Evolutionary conservation across 2,888 invertebrate genomes (phyloP).

Genomic region (Bellardia bayeri): DNA sequence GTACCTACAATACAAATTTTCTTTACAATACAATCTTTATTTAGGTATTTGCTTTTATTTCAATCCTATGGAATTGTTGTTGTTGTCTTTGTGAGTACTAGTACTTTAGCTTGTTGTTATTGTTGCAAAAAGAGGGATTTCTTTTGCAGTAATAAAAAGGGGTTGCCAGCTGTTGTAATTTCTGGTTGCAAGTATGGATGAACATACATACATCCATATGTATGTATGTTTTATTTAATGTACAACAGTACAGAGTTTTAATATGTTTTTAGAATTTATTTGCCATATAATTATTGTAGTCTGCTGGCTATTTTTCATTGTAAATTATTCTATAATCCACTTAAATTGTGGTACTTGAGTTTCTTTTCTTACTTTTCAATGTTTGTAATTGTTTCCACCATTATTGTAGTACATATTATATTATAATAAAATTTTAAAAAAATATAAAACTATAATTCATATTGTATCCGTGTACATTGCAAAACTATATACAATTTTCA

Average conservation of each 20-base stretch:
- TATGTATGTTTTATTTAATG: conserved; percentile 2
- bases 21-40: neutral
- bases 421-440: conserved; percentile 5
- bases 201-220: too few relatives aligned
- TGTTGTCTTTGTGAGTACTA: conserved; percentile 2
- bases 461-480: neutral
- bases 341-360: conserved; percentile 73
- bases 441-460: conserved; percentile 41
- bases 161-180: conserved; percentile 71
- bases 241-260: conserved; percentile 26
- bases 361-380: conserved; percentile 47
- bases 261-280: conserved; percentile 64
- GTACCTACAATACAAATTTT: neutral
- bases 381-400: conserved; percentile 68
- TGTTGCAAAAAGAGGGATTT: conserved; percentile 30
- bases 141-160: conserved; percentile 37
- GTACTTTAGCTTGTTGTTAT: neutral
- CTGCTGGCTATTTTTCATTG: conserved; percentile 66
- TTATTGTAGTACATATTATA: conserved; percentile 41
- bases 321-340: conserved; percentile 73
- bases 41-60: neutral
- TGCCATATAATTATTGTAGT: conserved; percentile 71
- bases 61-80: neutral
- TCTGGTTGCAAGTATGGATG: neutral
- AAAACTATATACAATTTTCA: neutral